Evolutionary conservation across 2,797 vertebrate species (phyloP).

Genomic region (Sebastes trivittatus): DNA sequence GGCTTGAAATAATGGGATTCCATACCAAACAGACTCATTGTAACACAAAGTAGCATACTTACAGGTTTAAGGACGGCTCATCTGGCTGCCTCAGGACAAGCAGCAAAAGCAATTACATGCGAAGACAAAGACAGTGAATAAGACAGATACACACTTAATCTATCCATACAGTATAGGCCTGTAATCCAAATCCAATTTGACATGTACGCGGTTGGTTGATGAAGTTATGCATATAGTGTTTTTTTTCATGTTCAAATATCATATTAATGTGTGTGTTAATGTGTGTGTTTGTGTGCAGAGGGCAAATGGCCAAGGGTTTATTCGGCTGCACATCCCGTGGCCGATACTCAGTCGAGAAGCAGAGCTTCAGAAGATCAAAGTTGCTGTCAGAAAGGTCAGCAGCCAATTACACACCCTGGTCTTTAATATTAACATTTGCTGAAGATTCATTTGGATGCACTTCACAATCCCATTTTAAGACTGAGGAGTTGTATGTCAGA

Average conservation of each 20-base stretch:
- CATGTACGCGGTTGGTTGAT: background rate
- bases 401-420: background rate
- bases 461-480: background rate
- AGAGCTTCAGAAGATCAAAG: conserved; percentile 97
- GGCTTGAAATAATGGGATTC: conserved; percentile 47
- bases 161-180: background rate
- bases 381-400: conserved; percentile 95
- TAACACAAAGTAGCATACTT: conserved; percentile 38
- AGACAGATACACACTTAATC: background rate
- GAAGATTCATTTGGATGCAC: background rate
- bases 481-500: background rate
- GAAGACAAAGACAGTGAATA: background rate
- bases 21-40: conserved; percentile 20
- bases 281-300: conserved; percentile 79
- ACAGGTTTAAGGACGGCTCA: conserved; percentile 37
- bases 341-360: conserved; percentile 94
- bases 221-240: background rate
- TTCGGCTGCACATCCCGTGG: conserved; percentile 96
- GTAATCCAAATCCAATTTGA: background rate
- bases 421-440: background rate
- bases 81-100: conserved; percentile 3
- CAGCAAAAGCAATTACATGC: conserved; percentile 3
- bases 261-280: background rate
- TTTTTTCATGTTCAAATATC: background rate
- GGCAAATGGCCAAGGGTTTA: conserved; percentile 85